A percentile compares a stretch with the other conserved stretches of the same genome.
These are phyloP conservation scores for Arctia plantaginis DNA, from an alignment of 2,888 invertebrate species.

Conservation along the genomic window DNA sequence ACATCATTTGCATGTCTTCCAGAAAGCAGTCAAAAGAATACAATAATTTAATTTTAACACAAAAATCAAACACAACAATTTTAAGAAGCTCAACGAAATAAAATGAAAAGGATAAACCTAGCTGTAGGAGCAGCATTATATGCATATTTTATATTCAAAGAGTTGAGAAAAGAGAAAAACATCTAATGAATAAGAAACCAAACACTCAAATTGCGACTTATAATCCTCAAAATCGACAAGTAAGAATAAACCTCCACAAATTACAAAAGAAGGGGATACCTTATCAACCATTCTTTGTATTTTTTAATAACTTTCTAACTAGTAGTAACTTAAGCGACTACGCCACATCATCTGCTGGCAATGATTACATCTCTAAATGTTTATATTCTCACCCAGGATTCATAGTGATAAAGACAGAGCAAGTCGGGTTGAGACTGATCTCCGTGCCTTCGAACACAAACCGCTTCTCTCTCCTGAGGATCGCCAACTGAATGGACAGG, in stretches of 20 bases:
- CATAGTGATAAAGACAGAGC: slow-evolving; percentile 97
- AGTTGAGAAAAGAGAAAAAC: not conserved
- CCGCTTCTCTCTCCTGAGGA: slow-evolving; percentile 91
- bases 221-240: not conserved
- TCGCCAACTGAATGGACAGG: slow-evolving; percentile 95
- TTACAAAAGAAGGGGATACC: not conserved
- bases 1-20: slow-evolving; percentile 16
- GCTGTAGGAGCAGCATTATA: too few relatives aligned
- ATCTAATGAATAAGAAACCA: not conserved
- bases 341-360: not conserved
- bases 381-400: slow-evolving; percentile 91
- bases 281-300: too few relatives aligned
- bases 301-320: not conserved
- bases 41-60: not conserved
- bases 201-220: not conserved
- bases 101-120: not conserved
- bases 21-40: slow-evolving; percentile 3
- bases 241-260: not conserved
- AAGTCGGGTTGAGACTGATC: slow-evolving; percentile 94
- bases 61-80: not conserved
- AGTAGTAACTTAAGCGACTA: not conserved
- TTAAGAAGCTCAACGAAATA: not conserved
- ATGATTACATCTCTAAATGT: too few relatives aligned
- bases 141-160: not conserved
- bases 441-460: slow-evolving; percentile 97